phyloP scores from a whole-genome alignment of 1,140 invertebrate species.

The Drosophila sucinea region DNA sequence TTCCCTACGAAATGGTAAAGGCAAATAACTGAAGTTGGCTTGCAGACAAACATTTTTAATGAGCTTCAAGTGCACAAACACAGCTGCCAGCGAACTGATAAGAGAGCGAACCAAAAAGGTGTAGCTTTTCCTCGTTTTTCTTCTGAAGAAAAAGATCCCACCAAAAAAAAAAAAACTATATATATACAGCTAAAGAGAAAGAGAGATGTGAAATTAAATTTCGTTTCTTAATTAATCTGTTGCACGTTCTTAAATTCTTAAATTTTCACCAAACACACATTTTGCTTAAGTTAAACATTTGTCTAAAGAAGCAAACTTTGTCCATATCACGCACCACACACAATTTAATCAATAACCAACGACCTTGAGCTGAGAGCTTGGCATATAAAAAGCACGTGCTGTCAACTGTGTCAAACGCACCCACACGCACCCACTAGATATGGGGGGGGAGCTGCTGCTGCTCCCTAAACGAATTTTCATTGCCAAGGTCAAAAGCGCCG shows the following conservation, averaged over 20 bases:
- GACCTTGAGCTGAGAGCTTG: conserved; percentile 68
- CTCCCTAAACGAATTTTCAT: conserved; percentile 67
- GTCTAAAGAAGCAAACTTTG: conserved; percentile 11
- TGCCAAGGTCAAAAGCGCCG: conserved; percentile 57
- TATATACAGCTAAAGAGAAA: not conserved
- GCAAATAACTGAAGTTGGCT: conserved; percentile 51
- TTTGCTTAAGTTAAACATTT: too few species aligned
- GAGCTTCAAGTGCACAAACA: conserved; percentile 64
- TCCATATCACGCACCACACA: conserved; percentile 7
- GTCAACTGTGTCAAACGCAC: conserved; percentile 70
- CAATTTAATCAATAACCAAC: conserved; percentile 59
- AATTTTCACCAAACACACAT: too few species aligned
- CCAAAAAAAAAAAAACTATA: not conserved
- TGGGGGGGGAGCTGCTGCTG: conserved; percentile 1
- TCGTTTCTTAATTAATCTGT: too few species aligned
- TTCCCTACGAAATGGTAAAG: conserved; percentile 40
- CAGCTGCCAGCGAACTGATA: conserved; percentile 17
- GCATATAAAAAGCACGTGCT: conserved; percentile 69
- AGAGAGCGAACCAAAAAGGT: not conserved
- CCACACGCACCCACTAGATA: conserved; percentile 27
- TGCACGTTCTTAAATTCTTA: too few species aligned
- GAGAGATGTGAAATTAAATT: not conserved
- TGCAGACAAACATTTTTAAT: conserved; percentile 58
- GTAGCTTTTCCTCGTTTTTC: not conserved
- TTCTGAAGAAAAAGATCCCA: not conserved